These are phyloP conservation scores for Akabosia matsudoensis DNA, from an alignment of 1,140 invertebrate species.

Conservation along the genomic window DNA sequence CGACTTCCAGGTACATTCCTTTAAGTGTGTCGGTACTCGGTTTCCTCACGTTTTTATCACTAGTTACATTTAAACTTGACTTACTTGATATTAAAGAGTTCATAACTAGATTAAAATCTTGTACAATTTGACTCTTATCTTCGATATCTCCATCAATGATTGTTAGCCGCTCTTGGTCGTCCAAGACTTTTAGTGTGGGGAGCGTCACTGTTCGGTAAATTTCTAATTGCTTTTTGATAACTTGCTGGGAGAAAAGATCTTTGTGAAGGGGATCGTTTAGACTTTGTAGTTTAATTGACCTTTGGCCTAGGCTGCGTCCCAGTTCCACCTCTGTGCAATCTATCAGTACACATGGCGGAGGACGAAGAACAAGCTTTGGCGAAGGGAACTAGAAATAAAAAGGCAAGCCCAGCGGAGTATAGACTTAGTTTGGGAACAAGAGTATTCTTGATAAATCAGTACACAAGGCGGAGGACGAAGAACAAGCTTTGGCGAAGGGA, in stretches of 20 bases:
- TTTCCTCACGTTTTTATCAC: slow-evolving; percentile 24
- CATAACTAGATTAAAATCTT: slow-evolving; percentile 23
- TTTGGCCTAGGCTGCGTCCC: slow-evolving; percentile 56
- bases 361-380: neutral
- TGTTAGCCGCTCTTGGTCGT: slow-evolving; percentile 70
- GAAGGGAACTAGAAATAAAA: slow-evolving; percentile 10
- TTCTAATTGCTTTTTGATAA: slow-evolving; percentile 68
- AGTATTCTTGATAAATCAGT: slow-evolving; percentile 54
- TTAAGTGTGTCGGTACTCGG: slow-evolving; percentile 49
- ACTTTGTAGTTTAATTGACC: slow-evolving; percentile 22
- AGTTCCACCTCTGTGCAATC: slow-evolving; percentile 83
- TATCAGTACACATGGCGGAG: slow-evolving; percentile 69
- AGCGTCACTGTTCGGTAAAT: slow-evolving; percentile 79
- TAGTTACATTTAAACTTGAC: neutral
- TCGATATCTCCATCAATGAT: slow-evolving; percentile 53
- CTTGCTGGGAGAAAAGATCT: slow-evolving; percentile 73
- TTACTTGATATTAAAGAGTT: slow-evolving; percentile 8
- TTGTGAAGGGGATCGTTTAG: slow-evolving; percentile 63
- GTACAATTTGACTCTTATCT: slow-evolving; percentile 20
- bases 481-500: neutral
- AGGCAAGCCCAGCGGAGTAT: neutral
- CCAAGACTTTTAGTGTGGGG: slow-evolving; percentile 79
- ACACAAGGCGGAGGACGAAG: slow-evolving; percentile 62
- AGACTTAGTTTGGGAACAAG: neutral
- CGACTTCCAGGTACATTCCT: slow-evolving; percentile 51